Evolutionary conservation across 2,888 invertebrate genomes (phyloP).

Genomic region (Malacosoma neustria): DNA sequence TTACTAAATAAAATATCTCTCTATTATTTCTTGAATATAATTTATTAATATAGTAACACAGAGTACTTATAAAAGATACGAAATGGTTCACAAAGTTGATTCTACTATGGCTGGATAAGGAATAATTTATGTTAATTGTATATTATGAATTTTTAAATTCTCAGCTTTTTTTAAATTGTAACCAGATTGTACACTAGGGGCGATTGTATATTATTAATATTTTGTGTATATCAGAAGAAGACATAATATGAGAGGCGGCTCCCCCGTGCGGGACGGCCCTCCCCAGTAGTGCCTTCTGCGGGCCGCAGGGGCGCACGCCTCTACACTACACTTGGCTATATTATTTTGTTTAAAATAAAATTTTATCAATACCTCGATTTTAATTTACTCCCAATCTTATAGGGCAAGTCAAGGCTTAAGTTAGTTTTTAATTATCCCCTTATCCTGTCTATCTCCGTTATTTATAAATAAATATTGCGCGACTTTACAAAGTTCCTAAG

Average conservation of each 20-base stretch:
- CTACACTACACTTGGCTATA: slow-evolving; percentile 38
- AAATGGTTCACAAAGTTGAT: slow-evolving; percentile 36
- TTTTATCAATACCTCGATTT: slow-evolving; percentile 63
- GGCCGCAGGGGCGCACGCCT: slow-evolving; percentile 10
- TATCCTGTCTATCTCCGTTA: no score
- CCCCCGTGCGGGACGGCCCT: slow-evolving; percentile 14
- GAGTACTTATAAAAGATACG: slow-evolving; percentile 55
- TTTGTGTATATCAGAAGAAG: slow-evolving; percentile 55
- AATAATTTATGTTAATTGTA: slow-evolving; percentile 47
- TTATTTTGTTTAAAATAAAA: slow-evolving; percentile 69
- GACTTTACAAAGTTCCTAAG: no score
- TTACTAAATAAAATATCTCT: neutral
- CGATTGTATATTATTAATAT: slow-evolving; percentile 53
- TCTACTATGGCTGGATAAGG: no score
- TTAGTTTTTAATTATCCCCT: no score
- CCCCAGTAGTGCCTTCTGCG: slow-evolving; percentile 11
- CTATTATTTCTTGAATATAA: neutral
- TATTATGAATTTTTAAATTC: slow-evolving; percentile 65
- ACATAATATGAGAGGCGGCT: slow-evolving; percentile 18
- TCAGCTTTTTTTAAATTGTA: slow-evolving; percentile 63
- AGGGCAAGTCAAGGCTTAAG: no score
- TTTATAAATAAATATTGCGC: no score
- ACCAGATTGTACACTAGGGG: slow-evolving; percentile 37
- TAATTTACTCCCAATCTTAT: no score
- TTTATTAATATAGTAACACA: slow-evolving; percentile 22